Conservation (phyloP, 1,140 invertebrate genomes). For the Trissolcus basalis region DNA sequence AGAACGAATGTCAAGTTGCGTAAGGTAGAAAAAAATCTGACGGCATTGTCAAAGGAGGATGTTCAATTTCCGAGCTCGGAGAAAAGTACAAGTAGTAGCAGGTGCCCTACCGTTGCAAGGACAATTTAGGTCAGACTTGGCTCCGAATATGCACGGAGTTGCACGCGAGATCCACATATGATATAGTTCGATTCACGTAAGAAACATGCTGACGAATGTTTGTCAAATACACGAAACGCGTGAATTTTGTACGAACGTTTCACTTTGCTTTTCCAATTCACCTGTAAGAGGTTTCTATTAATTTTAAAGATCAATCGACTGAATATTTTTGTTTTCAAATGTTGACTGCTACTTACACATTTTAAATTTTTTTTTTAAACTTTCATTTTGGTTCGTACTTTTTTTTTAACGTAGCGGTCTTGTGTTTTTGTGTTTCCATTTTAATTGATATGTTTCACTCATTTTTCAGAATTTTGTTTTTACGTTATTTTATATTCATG, state of each 20-base stretch:
- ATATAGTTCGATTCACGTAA: slow-evolving; percentile 67
- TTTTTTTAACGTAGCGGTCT: too few relatives aligned
- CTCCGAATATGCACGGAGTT: slow-evolving; percentile 73
- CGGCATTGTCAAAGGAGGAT: slow-evolving; percentile 21
- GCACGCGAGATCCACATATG: slow-evolving; percentile 70
- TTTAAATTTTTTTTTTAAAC: too few relatives aligned
- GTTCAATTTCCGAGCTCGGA: slow-evolving; percentile 32
- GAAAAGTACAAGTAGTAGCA: slow-evolving; percentile 44
- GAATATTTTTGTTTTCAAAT: too few relatives aligned
- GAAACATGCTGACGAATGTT: slow-evolving; percentile 65
- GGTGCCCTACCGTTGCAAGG: slow-evolving; percentile 63
- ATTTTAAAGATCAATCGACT: too few relatives aligned
- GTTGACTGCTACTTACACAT: too few relatives aligned
- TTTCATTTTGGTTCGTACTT: too few relatives aligned
- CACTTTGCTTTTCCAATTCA: neutral
- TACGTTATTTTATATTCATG: too few relatives aligned
- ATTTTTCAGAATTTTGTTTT: too few relatives aligned
- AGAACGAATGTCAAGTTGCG: slow-evolving; percentile 4
- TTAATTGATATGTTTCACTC: too few relatives aligned
- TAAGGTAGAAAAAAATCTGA: slow-evolving; percentile 10
- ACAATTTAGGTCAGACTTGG: slow-evolving; percentile 71
- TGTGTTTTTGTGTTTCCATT: too few relatives aligned
- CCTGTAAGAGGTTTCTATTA: neutral
- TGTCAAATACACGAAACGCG: slow-evolving; percentile 60
- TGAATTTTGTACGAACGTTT: slow-evolving; percentile 11